Evolutionary conservation across 2,797 vertebrate genomes (phyloP), one percentile per base, ranked within the genome.

Genomic region (Silurus lanzhouensis): DNA sequence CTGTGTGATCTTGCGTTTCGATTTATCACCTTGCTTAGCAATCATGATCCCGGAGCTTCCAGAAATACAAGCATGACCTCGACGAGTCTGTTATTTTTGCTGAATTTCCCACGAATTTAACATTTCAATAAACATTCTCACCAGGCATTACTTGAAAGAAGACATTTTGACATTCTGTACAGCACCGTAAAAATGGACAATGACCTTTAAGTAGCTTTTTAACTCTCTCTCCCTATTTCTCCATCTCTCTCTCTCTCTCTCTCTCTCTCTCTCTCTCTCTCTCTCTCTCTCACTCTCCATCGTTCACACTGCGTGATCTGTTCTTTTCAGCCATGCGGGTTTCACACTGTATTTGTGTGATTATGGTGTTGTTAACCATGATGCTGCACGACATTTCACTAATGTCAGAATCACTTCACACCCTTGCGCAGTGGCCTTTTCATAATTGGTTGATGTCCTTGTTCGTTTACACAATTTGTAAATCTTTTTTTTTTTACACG

Each of bases 201-300:
- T 87, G 88, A 74, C 84, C 84, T 52, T 82, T 86, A 84, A 86
- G 84, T 81, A 86, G 74, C 80, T 64, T 84, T 87, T 87, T 83
- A 89, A 82, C 27, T 52, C 75, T 48, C 55, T 68, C 6, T 60
- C 38, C 31, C 58, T 64, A 27, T 63, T 81, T 55, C 48, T 64
- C 7, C 0, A 0, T 68, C 52, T 46, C 52, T 38, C 64, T 78
- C n/a, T 55, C 48, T 1, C 48, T 52, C 8, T 10, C 1, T 9
- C 48, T 52, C 9, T 9, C 6, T 6, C 48, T 6, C 48, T 52
- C 6, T 22, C 61, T 22, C 71, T 55, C 31, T 70, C 52, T 46
- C 52, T 38, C 64, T 77, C n/a, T 52, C 48, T 6, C 48, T 52
- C 48, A 1, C 6, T 8, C 48, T 27, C 60, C 19, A 15, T 71